phyloP scores from a whole-genome alignment of 2,888 invertebrate species.

The Thymelicus acteon region DNA sequence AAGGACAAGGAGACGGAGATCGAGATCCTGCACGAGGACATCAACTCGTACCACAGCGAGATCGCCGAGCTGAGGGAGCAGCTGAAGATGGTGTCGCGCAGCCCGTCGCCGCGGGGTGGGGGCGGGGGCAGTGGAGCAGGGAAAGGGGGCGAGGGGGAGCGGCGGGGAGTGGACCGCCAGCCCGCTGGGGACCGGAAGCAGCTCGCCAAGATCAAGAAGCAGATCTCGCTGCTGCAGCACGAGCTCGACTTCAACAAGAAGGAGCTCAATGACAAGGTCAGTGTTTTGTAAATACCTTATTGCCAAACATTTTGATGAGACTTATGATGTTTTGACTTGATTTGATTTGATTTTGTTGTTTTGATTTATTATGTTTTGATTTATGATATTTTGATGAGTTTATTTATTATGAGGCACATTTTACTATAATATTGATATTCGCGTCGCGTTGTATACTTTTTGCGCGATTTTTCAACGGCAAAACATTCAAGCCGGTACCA shows the following conservation, averaged over 20 bases:
- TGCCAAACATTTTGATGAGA: too few species aligned
- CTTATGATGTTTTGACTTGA: too few species aligned
- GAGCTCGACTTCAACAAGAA: conserved; percentile 78
- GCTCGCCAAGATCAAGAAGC: conserved; percentile 79
- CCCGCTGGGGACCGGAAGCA: conserved; percentile 85
- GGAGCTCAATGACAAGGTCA: conserved; percentile 78
- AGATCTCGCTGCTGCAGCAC: conserved; percentile 72
- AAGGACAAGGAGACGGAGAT: conserved; percentile 83
- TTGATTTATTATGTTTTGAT: too few species aligned
- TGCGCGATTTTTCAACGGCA: too few species aligned
- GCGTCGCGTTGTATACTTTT: too few species aligned
- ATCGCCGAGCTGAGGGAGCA: conserved; percentile 76
- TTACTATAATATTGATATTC: too few species aligned
- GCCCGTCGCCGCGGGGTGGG: conserved; percentile 85
- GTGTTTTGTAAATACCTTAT: background rate
- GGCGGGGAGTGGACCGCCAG: conserved; percentile 68
- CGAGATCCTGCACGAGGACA: conserved; percentile 81
- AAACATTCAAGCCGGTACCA: too few species aligned
- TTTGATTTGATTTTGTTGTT: too few species aligned
- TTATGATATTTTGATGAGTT: too few species aligned
- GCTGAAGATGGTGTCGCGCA: conserved; percentile 75
- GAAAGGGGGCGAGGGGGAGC: conserved; percentile 44
- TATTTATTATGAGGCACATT: too few species aligned
- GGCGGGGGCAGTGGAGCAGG: conserved; percentile 63
- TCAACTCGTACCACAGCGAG: conserved; percentile 79